phyloP scores from a whole-genome alignment of 2,113 vertebrate genomes.

The Acrocephalus kingi region DNA sequence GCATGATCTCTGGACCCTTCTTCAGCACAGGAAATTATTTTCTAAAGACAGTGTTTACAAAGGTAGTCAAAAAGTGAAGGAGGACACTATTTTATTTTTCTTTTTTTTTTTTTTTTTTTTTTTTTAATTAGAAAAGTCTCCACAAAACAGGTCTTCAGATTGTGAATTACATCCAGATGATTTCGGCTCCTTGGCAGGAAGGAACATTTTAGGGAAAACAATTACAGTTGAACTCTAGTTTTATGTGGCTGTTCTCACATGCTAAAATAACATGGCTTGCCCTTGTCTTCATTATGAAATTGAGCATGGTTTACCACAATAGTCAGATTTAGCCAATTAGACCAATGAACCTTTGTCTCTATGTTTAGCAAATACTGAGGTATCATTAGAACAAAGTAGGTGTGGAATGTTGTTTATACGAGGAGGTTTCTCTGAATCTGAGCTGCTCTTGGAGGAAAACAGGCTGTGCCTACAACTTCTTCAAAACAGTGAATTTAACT shows the following conservation, averaged over 20 bases:
- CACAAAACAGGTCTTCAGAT: neutral
- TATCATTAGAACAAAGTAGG: slow-evolving; percentile 30
- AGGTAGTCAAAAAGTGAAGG: neutral
- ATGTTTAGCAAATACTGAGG: slow-evolving; percentile 5
- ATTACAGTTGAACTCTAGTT: neutral
- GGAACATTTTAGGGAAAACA: neutral
- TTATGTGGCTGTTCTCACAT: slow-evolving; percentile 10
- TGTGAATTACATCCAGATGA: slow-evolving; percentile 27
- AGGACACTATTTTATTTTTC: neutral
- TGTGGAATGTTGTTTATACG: neutral
- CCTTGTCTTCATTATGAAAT: neutral
- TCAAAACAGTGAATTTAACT: neutral
- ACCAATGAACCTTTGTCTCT: neutral
- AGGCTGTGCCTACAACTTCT: neutral
- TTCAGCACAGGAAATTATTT: neutral
- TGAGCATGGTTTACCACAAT: neutral
- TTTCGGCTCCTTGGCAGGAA: neutral
- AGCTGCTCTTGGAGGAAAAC: neutral
- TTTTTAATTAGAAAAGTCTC: neutral
- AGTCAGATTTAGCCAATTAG: slow-evolving; percentile 19
- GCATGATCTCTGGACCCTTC: neutral
- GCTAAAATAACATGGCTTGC: neutral
- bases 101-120: neutral
- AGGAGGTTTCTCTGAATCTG: neutral
- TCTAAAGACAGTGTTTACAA: neutral